Percentiles rank a stretch among this genome's conserved stretches.
Conservation (phyloP, 2,888 invertebrate genomes). For the Calliopum simillimum region DNA sequence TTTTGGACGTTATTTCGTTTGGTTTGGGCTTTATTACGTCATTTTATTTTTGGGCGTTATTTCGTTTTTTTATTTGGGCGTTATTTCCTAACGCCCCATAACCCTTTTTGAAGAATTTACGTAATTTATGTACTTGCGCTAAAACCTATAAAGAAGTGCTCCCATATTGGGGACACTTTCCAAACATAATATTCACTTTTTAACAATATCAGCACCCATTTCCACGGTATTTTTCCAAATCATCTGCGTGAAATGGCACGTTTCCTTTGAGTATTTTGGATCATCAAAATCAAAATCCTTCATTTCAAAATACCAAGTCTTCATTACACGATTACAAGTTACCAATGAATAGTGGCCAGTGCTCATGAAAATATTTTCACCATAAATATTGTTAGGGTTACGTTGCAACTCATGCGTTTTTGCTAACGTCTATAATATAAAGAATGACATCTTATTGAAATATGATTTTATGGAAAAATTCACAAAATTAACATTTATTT, state of each 20-base stretch:
- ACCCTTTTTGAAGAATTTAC: no score
- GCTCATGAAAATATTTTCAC: slow-evolving; percentile 85
- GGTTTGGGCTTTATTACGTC: no score
- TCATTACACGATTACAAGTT: slow-evolving; percentile 63
- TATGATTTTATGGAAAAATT: neutral
- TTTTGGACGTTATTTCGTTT: no score
- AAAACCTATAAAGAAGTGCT: no score
- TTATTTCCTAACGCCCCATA: no score
- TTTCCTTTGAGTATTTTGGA: slow-evolving; percentile 73
- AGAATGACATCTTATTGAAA: neutral
- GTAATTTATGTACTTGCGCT: no score
- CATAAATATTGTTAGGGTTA: slow-evolving; percentile 80
- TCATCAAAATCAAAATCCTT: slow-evolving; percentile 75
- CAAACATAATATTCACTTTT: slow-evolving; percentile 47
- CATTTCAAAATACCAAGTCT: slow-evolving; percentile 81
- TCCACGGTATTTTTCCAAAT: slow-evolving; percentile 83
- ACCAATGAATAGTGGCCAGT: slow-evolving; percentile 73
- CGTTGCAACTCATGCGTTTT: slow-evolving; percentile 75
- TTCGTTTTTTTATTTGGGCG: no score
- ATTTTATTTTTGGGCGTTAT: no score
- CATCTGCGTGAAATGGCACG: slow-evolving; percentile 89
- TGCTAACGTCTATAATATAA: slow-evolving; percentile 51
- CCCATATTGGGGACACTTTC: neutral
- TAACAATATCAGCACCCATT: slow-evolving; percentile 79
- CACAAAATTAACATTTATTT: neutral